Base-by-base conservation (phyloP, 2,888 invertebrate species). In the Nomada flava region DNA sequence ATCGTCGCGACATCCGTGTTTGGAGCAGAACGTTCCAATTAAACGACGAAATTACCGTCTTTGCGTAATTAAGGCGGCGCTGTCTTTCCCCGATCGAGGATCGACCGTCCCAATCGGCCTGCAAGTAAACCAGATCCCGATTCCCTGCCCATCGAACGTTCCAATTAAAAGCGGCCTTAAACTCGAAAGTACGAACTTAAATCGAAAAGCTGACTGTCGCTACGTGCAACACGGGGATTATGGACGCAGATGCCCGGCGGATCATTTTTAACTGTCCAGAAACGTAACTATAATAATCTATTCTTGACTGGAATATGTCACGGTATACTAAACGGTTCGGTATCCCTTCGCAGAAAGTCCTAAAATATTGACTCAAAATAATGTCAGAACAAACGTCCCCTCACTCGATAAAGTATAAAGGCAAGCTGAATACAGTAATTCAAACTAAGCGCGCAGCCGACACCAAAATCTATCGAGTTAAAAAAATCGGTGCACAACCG, bases 141-240 rank as follows among this genome's bases (percentile, higher is more conserved):
- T 60, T 57, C 42, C 11, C 50, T 20, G 44, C 13, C 26, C 29
- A 52, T 68, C 53, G 67, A 18, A 59, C 42, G 47, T 59, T 18
- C 80, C 71, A 79, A 82, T 82, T 79, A 72, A 75, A 53, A 68
- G 18, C 59, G 70, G 13, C 42, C 59, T 44, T 69, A 76, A 82
- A 68, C n/a, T 59, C 52, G 10, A 15, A 23, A 64, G 47, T 52
- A 50, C 23, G 20, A 2, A 23, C 23, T 13, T 3, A 11, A 57
- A 23, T 57, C 11, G 20, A 2, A 23, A 23, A 23, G 26, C 20
- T 23, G 26, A 57, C 13, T 1, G 13, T 26, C 2, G 53, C 36
- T 36, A 36, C 36, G 36, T 36, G 36, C 36, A 5, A 36, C 36
- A 36, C 36, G 36, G 36, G 36, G 36, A 36, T 36, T 7, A 5